Evolutionary conservation across 2,888 invertebrate genomes (phyloP).

Genomic region (Hedychridium roseum): DNA sequence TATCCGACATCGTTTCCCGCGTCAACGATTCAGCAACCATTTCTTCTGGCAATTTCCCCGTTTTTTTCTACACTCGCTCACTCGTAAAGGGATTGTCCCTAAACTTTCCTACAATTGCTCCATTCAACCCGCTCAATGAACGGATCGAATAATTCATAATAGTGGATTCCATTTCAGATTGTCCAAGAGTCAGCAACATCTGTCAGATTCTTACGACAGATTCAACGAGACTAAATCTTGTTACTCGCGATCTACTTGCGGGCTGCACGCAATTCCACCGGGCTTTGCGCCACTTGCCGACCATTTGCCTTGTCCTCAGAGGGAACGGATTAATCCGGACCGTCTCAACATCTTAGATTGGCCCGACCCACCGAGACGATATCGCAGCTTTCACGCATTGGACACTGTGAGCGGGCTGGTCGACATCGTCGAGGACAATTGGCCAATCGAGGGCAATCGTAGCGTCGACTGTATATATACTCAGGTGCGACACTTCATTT

Average conservation of each 20-base stretch:
- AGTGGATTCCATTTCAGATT: slow-evolving; percentile 45
- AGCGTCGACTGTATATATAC: slow-evolving; percentile 59
- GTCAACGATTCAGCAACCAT: too few species aligned
- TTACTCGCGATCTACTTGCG: slow-evolving; percentile 55
- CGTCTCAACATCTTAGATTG: slow-evolving; percentile 59
- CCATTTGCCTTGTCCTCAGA: slow-evolving; percentile 38
- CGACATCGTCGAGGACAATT: slow-evolving; percentile 60
- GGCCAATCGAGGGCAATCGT: slow-evolving; percentile 56
- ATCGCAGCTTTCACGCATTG: slow-evolving; percentile 57
- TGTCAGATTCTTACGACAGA: slow-evolving; percentile 55
- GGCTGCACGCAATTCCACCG: slow-evolving; percentile 51
- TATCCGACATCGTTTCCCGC: too few species aligned
- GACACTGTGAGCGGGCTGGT: slow-evolving; percentile 59
- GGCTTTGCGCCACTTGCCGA: slow-evolving; percentile 48
- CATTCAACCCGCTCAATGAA: too few species aligned
- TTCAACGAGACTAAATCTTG: slow-evolving; percentile 48
- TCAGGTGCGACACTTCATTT: too few species aligned
- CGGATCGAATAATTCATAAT: too few species aligned
- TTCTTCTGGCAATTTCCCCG: too few species aligned
- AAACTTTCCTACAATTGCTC: too few species aligned
- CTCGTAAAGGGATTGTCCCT: too few species aligned
- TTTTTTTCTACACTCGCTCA: too few species aligned
- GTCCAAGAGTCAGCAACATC: slow-evolving; percentile 59
- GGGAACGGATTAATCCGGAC: slow-evolving; percentile 40
- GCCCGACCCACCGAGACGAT: slow-evolving; percentile 55